Evolutionary conservation across 53 echinoderm and acorn worm species (phyloP), one percentile per base, ranked within the genome.

Genomic region (Henricia sp.): DNA sequence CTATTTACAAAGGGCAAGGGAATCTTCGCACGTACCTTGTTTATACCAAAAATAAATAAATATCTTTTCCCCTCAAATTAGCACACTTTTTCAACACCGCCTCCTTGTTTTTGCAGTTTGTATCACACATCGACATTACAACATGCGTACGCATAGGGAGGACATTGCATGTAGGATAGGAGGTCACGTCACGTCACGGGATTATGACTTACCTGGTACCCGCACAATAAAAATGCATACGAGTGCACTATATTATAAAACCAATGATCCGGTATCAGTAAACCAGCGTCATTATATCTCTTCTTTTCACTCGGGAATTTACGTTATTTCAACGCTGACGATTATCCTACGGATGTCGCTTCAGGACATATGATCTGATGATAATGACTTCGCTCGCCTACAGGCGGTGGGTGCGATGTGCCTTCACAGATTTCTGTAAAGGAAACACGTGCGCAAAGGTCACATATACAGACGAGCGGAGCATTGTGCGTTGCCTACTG

Each of bases 21-120:
- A 4, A 40, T 20, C 9, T 25, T 17, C 59, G 39, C 38, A 38
- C 75, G 9, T 75, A 71, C 71, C 71, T 76, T 37, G 3, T 17
- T 35, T 10, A 53, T 11, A 14, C 12, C 39, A 73, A 35, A 33
- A 53, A 33, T 37, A 33, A 25, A 52, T 73, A 37, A 54, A 73
- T 73, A 73, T 53, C 6, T 21, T 29, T 16, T 73, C 36, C 52
- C 30, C 53, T 53, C 36, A 38, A 53, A 52, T 36, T 52, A 52
- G 55, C 55, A 73, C 74, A 73, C 74, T 73, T 52, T 72, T 37
- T 73, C 53, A 73, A n/a, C n/a, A n/a, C n/a, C 74, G 24, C 74
- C 74, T 73, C 64, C 64, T 36, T 56, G 6, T 24, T 2, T 10
- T 56, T 21, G 3, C 23, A 21, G 10, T 28, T 6, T 13, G 13